Evolutionary conservation across 23 tunicate species (phyloP), one percentile per base, ranked within the genome.

Genomic region (Aplidium turbinatum): DNA sequence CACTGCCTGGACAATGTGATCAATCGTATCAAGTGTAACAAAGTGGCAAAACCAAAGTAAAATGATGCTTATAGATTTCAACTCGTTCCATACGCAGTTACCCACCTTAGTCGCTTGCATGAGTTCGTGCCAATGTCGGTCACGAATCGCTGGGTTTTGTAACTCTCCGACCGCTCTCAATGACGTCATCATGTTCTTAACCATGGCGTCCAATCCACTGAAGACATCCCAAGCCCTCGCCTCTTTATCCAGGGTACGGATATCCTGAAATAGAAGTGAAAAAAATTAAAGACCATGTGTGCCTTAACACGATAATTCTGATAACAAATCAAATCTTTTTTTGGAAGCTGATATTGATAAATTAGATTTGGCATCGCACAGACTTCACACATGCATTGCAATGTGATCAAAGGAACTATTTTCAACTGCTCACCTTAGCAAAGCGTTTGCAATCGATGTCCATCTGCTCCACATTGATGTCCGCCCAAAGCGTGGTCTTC

Each of bases 381-480:
- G n/a, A n/a, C n/a, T n/a, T n/a, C n/a, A n/a, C n/a, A n/a, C n/a
- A n/a, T n/a, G n/a, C n/a, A n/a, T n/a, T n/a, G n/a, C n/a, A n/a
- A n/a, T n/a, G n/a, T n/a, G n/a, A n/a, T n/a, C n/a, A n/a, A n/a
- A n/a, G n/a, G n/a, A n/a, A n/a, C n/a, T n/a, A n/a, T n/a, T n/a
- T n/a, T n/a, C n/a, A n/a, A n/a, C n/a, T n/a, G n/a, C 68, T 28
- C 48, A 90, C 97, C 76, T 94, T 94, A 3, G 99, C 95, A 82
- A 94, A 94, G 38, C 90, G 42, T 47, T 94, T 94, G 57, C 86
- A 52, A 75, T 87, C 99, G 39, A 78, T 77, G 81, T 94, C 99
- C 99, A 94, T 94, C 81, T 81, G 93, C 33, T 94, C 99, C 1
- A 94, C 99, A 53, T 94, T 94, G 66, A 94, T 94, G 84, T 94